Evolutionary conservation across 2,797 vertebrate species (phyloP), one percentile per base, ranked within the genome.

Genomic region (Betta splendens): DNA sequence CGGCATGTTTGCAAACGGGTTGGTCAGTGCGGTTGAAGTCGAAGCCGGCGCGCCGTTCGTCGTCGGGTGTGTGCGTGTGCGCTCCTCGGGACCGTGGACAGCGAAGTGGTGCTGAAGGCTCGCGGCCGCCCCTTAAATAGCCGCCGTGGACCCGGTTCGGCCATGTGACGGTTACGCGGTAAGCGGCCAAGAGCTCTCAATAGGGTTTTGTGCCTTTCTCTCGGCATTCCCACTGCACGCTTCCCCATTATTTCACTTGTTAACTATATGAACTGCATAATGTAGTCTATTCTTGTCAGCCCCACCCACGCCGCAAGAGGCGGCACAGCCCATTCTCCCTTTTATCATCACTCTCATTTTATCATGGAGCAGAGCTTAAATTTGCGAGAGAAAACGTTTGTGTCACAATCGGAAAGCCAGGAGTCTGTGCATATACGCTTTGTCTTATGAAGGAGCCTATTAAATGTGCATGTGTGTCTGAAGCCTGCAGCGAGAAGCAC

Each of bases 241-340:
- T 98, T 95, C 95, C 94, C 94, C 93, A 96, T 97, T 96, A 96
- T 97, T 96, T 96, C 96, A 96, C 96, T 98, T 96, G 96, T 96
- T 96, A 97, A 96, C 96, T 97, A 95, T 96, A 99, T 98, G 95
- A 97, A 96, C 94, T 96, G 96, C 96, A 98, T 96, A 99, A 99
- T 98, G 95, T 95, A 96, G 94, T 95, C 95, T 93, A 95, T 97
- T 98, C 95, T 96, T 95, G 94, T 95, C 95, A 92, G 93, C 96
- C 96, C 96, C 97, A 98, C 96, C 97, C 96, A 97, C 95, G 92
- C 95, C 93, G 93, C 92, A 89, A 93, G 93, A 87, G 92, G 92
- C 92, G 91, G 90, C 86, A 80, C 85, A 85, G 85, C 89, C 91
- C 92, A 92, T 92, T 92, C 91, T 92, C 88, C 92, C 92, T 92